These are phyloP conservation scores for Gari tellinella DNA, from an alignment of 2,888 invertebrate species.

Conservation along the genomic window DNA sequence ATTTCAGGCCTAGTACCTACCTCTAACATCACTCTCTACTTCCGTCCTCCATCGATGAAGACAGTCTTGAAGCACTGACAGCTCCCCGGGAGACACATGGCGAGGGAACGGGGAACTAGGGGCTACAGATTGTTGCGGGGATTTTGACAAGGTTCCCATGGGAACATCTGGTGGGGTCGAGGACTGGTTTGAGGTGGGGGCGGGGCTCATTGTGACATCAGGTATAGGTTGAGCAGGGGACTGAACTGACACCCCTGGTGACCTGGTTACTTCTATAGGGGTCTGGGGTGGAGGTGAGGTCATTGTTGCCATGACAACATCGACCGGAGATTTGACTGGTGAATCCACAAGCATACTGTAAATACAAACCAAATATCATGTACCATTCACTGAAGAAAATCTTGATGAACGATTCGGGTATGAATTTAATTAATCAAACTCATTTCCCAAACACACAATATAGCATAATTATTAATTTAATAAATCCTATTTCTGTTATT, in stretches of 20 bases:
- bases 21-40: constrained; percentile 84
- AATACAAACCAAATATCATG: neutral
- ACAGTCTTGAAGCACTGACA: constrained; percentile 83
- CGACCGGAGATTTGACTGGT: constrained; percentile 57
- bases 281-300: constrained; percentile 36
- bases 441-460: no score
- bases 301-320: constrained; percentile 47
- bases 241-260: constrained; percentile 50
- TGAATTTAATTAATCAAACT: no score
- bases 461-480: no score
- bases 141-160: constrained; percentile 38
- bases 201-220: constrained; percentile 38
- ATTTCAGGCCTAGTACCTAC: no score
- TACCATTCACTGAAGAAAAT: no score
- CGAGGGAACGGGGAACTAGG: constrained; percentile 77
- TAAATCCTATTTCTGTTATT: no score
- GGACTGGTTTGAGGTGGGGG: constrained; percentile 18
- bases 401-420: no score
- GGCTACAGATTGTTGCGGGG: constrained; percentile 24
- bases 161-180: constrained; percentile 48
- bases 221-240: constrained; percentile 35
- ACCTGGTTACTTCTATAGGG: constrained; percentile 23
- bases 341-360: constrained; percentile 60
- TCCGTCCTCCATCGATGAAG: constrained; percentile 84
- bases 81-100: constrained; percentile 80